These are phyloP conservation scores for Argyresthia goedartella DNA, from an alignment of 2,888 invertebrate genomes.

Conservation along the genomic window DNA sequence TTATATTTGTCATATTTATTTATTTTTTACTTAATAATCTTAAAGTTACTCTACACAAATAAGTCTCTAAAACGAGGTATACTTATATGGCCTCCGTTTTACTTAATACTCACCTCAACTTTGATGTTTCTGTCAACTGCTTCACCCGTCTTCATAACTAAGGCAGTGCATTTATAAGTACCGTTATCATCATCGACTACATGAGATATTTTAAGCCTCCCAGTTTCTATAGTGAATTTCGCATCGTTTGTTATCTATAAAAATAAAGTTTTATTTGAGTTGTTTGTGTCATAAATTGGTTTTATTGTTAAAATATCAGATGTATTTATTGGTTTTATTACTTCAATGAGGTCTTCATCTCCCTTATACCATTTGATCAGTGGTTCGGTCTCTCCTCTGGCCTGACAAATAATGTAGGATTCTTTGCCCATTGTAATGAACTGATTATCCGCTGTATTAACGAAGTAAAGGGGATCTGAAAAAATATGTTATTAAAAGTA, in stretches of 20 bases:
- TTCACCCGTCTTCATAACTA: conserved; percentile 23
- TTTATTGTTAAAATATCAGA: too few species aligned
- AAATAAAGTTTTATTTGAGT: conserved; percentile 3
- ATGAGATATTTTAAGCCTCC: conserved; percentile 30
- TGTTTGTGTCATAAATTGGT: not conserved
- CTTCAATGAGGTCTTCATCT: not conserved
- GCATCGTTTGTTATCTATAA: conserved; percentile 28
- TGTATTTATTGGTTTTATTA: not conserved
- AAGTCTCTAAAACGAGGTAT: too few species aligned
- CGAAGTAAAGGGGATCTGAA: conserved; percentile 39
- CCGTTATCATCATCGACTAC: conserved; percentile 27
- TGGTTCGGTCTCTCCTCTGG: conserved; percentile 28
- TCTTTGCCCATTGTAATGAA: conserved; percentile 29
- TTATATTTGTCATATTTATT: too few species aligned
- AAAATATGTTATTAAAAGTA: not conserved
- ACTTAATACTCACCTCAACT: conserved; percentile 20
- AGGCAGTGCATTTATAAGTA: conserved; percentile 25
- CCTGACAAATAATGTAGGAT: conserved; percentile 36
- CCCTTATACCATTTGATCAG: conserved; percentile 36
- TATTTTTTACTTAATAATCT: too few species aligned
- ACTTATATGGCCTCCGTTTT: too few species aligned
- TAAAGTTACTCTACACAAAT: too few species aligned
- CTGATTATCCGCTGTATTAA: conserved; percentile 30
- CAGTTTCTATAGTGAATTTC: conserved; percentile 29
- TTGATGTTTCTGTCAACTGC: conserved; percentile 22